phyloP scores from a whole-genome alignment of 2,113 vertebrate genomes.

The Indri indri region DNA sequence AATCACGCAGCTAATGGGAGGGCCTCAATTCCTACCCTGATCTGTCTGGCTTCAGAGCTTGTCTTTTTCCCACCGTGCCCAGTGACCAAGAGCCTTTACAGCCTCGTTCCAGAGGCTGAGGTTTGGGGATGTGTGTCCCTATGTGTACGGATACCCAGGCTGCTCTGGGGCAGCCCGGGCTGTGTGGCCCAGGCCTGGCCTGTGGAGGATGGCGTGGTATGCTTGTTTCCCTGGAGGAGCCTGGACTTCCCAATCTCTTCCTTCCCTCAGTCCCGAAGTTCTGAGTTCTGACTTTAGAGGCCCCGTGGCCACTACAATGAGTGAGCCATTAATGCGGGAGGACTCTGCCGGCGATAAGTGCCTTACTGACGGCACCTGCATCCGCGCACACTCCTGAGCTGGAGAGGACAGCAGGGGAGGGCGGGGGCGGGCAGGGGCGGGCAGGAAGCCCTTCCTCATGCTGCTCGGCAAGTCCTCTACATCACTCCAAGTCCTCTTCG shows the following conservation, averaged over 20 bases:
- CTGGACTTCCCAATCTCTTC: not conserved
- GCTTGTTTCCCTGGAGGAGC: not conserved
- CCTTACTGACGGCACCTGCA: not conserved
- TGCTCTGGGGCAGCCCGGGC: not conserved
- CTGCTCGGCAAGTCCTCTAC: not conserved
- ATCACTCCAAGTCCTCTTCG: not conserved
- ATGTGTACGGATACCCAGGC: not conserved
- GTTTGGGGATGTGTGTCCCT: not conserved
- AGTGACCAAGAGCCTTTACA: not conserved
- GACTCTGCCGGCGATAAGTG: not conserved
- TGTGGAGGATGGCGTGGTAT: not conserved
- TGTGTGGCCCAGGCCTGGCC: not conserved
- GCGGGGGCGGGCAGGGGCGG: not conserved
- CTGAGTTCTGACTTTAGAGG: not conserved
- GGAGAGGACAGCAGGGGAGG: not conserved
- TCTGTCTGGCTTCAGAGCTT: not conserved
- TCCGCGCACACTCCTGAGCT: not conserved
- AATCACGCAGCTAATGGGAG: not conserved
- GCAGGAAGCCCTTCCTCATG: not conserved
- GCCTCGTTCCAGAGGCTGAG: not conserved
- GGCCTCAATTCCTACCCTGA: not conserved
- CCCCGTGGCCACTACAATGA: too few relatives aligned
- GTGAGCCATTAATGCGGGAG: not conserved
- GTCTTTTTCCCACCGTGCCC: not conserved
- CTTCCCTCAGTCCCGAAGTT: not conserved